phyloP scores from a whole-genome alignment of 2,888 invertebrate genomes.

The Andrena praecox region DNA sequence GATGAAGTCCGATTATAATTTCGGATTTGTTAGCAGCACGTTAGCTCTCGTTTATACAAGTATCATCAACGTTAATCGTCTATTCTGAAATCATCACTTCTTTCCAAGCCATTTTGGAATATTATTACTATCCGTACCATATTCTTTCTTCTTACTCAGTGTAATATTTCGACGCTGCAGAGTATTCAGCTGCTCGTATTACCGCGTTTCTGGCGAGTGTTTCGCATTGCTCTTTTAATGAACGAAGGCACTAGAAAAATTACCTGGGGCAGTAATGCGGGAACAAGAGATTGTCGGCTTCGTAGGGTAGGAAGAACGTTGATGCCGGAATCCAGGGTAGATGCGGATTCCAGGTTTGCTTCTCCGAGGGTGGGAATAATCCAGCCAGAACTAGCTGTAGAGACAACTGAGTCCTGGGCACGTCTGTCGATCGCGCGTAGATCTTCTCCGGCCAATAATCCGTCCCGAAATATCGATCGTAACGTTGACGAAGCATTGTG shows the following conservation, averaged over 20 bases:
- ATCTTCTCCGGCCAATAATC: constrained; percentile 79
- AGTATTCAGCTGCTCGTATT: neutral
- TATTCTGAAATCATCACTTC: neutral
- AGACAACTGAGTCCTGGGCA: constrained; percentile 87
- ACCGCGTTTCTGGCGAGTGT: neutral
- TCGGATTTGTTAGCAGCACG: neutral
- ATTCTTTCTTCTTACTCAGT: neutral
- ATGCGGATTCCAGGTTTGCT: constrained; percentile 83
- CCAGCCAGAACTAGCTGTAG: constrained; percentile 86
- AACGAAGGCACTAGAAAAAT: constrained; percentile 50
- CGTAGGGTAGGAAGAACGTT: constrained; percentile 85
- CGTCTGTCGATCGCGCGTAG: constrained; percentile 84
- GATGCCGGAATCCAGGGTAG: constrained; percentile 87
- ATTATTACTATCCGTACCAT: neutral
- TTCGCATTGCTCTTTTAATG: constrained; percentile 14
- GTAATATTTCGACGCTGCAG: neutral
- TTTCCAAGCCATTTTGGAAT: neutral
- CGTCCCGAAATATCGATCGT: constrained; percentile 78
- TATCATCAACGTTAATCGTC: neutral
- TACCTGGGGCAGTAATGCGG: constrained; percentile 78
- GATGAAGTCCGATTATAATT: neutral
- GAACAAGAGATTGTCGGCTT: constrained; percentile 81
- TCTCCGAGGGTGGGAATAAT: constrained; percentile 84
- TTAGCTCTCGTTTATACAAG: neutral
- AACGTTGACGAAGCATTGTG: constrained; percentile 78